phyloP scores from a whole-genome alignment of 2,888 invertebrate species.

The Dasysyrphus tricinctus region DNA sequence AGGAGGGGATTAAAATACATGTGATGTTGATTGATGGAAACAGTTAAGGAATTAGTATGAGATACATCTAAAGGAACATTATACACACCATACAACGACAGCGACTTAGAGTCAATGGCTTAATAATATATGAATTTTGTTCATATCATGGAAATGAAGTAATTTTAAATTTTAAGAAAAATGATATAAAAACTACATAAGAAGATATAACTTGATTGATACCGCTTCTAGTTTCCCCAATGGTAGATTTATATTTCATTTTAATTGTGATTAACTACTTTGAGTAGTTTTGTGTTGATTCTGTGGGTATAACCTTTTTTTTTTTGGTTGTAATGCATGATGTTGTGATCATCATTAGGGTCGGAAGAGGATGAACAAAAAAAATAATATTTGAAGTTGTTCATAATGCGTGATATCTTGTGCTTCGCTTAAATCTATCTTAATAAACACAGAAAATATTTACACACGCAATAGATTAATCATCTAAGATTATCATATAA shows the following conservation, averaged over 20 bases:
- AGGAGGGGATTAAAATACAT: constrained; percentile 31
- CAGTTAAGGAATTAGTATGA: constrained; percentile 51
- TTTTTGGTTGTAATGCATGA: background rate
- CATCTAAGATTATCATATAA: constrained; percentile 1
- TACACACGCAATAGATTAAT: constrained; percentile 40
- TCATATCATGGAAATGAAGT: constrained; percentile 13
- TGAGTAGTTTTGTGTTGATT: constrained; percentile 16
- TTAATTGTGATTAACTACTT: constrained; percentile 45
- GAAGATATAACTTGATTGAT: constrained; percentile 22
- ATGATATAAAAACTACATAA: constrained; percentile 7
- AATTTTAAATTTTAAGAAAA: background rate
- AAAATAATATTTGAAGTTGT: background rate
- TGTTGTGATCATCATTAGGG: constrained; percentile 20
- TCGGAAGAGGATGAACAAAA: constrained; percentile 6
- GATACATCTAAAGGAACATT: constrained; percentile 10
- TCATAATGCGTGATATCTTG: constrained; percentile 23
- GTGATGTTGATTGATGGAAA: constrained; percentile 60
- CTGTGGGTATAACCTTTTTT: background rate
- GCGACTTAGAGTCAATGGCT: constrained; percentile 17
- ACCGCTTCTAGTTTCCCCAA: constrained; percentile 19
- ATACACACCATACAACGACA: background rate
- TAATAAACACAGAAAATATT: background rate
- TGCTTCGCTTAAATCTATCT: constrained; percentile 6
- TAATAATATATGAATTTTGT: constrained; percentile 32
- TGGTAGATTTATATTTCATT: constrained; percentile 27